Conservation (phyloP, 2,888 invertebrate genomes). For the Drosophila rellima region DNA sequence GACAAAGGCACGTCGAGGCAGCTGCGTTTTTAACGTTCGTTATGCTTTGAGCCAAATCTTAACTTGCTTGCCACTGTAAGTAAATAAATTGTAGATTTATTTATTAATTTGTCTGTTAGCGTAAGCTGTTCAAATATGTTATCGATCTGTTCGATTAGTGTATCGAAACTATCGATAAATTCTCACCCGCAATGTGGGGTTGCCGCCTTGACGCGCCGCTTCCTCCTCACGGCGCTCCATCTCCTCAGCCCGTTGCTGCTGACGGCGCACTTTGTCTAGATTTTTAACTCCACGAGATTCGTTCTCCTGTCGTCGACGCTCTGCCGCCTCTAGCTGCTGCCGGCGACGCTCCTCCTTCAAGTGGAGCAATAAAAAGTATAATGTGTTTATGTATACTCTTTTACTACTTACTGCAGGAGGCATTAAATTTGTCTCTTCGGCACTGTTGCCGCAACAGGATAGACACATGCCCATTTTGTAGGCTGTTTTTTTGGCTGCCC, state of each 20-base stretch:
- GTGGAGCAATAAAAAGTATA: background rate
- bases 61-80: constrained; percentile 83
- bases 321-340: constrained; percentile 90
- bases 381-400: background rate
- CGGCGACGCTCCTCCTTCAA: constrained; percentile 88
- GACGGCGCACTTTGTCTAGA: constrained; percentile 87
- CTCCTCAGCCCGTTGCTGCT: constrained; percentile 88
- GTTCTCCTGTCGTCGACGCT: constrained; percentile 88
- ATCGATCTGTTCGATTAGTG: background rate
- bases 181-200: constrained; percentile 47
- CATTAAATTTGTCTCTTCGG: constrained; percentile 83
- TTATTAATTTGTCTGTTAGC: background rate
- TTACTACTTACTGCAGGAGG: constrained; percentile 76
- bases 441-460: constrained; percentile 79
- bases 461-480: constrained; percentile 76
- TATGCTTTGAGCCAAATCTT: constrained; percentile 18
- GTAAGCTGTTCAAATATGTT: background rate
- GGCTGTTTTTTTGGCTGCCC: constrained; percentile 3
- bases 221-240: constrained; percentile 88
- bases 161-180: constrained; percentile 15
- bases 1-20: constrained; percentile 32
- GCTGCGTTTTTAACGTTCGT: constrained; percentile 9
- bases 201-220: constrained; percentile 76
- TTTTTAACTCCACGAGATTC: constrained; percentile 89
- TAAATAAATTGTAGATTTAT: background rate